These are phyloP conservation scores for Heterotis niloticus DNA, from an alignment of 2,113 vertebrate genomes.

Conservation along the genomic window DNA sequence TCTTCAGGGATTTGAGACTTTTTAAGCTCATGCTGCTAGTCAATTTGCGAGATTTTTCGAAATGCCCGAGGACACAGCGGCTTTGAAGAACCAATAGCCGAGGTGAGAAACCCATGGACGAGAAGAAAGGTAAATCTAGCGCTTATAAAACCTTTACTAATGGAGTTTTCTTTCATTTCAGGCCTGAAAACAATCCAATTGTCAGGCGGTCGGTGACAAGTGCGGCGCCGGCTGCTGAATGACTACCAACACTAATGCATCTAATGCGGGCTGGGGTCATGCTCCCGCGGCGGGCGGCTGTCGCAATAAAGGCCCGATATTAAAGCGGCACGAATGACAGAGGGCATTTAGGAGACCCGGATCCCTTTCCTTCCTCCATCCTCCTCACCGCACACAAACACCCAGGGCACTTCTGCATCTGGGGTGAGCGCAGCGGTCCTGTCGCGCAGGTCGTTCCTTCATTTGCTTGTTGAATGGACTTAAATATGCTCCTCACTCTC, in stretches of 20 bases:
- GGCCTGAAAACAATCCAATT: conserved; percentile 44
- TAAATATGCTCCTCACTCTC: too few species aligned
- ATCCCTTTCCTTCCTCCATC: background rate
- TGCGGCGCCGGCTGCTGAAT: conserved; percentile 30
- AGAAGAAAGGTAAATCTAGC: conserved; percentile 44
- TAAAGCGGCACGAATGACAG: conserved; percentile 13
- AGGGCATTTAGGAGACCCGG: background rate
- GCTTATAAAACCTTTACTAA: conserved; percentile 43
- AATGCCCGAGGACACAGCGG: conserved; percentile 35
- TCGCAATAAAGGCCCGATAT: conserved; percentile 43
- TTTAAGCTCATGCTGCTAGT: background rate
- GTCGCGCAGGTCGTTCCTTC: too few species aligned
- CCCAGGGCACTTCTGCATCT: too few species aligned
- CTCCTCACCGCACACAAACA: background rate
- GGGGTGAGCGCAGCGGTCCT: too few species aligned
- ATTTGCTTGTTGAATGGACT: too few species aligned
- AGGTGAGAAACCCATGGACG: conserved; percentile 27
- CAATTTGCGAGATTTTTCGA: background rate
- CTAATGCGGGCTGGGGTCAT: conserved; percentile 8
- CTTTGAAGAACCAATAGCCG: conserved; percentile 31
- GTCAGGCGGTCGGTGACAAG: conserved; percentile 40
- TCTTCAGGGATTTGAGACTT: background rate
- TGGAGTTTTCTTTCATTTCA: conserved; percentile 48
- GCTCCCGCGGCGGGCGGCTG: conserved; percentile 27
- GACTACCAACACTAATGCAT: conserved; percentile 34